Conservation (phyloP, 2,113 vertebrate species). For the Thunnus maccoyii region DNA sequence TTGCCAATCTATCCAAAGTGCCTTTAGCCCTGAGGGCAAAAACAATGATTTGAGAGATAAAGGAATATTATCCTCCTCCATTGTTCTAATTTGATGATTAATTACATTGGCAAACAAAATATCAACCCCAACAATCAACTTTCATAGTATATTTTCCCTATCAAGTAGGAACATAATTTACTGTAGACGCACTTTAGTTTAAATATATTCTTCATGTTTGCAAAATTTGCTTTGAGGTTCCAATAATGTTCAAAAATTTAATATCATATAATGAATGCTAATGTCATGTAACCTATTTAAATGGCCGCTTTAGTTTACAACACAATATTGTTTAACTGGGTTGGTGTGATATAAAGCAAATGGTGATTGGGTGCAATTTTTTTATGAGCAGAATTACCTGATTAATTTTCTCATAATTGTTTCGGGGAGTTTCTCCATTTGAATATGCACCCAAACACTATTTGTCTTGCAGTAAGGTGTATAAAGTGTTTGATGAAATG, state of each 20-base stretch:
- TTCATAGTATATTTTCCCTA: not conserved
- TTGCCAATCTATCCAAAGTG: conserved; percentile 45
- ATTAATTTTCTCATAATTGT: conserved; percentile 59
- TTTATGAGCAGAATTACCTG: conserved; percentile 55
- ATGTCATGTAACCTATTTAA: conserved; percentile 44
- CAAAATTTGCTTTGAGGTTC: conserved; percentile 23
- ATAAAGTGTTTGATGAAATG: conserved; percentile 11
- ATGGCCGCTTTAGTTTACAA: conserved; percentile 41
- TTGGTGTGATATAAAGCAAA: conserved; percentile 29
- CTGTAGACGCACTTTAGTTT: conserved; percentile 24
- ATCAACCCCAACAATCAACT: conserved; percentile 36
- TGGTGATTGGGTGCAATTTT: conserved; percentile 22
- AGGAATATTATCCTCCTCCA: conserved; percentile 55
- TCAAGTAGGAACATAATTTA: conserved; percentile 12
- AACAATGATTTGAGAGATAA: conserved; percentile 66
- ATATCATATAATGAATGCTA: conserved; percentile 47
- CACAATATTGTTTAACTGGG: conserved; percentile 26
- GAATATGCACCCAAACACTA: conserved; percentile 4
- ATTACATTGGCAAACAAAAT: conserved; percentile 63
- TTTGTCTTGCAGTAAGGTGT: conserved; percentile 26
- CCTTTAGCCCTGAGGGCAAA: conserved; percentile 70
- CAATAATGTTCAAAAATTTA: conserved; percentile 41
- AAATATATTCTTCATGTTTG: conserved; percentile 26
- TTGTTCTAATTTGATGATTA: conserved; percentile 71
- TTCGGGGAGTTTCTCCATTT: conserved; percentile 43